phyloP scores from a whole-genome alignment of 2,797 vertebrate species.

The Loris lydekkerianus region DNA sequence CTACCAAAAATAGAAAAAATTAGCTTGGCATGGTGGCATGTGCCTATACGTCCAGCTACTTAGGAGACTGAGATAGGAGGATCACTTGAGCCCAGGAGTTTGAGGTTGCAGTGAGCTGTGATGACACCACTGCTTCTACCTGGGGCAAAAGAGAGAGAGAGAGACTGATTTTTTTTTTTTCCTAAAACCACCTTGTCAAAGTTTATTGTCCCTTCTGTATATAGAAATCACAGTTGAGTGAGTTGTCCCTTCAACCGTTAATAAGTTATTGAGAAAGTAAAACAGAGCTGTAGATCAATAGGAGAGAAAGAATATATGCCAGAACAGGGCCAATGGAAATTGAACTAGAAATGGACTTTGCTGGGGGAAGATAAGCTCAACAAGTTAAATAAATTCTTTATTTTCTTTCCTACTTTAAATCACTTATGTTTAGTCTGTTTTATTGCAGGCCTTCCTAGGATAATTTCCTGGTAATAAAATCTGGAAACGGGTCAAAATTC shows the following conservation, averaged over 20 bases:
- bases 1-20: no score
- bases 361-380: not conserved
- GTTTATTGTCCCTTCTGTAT: not conserved
- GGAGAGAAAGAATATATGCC: not conserved
- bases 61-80: no score
- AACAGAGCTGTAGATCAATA: conserved; percentile 31
- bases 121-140: no score
- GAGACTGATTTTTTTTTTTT: not conserved
- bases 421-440: not conserved
- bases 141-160: no score
- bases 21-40: no score
- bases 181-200: conserved; percentile 32
- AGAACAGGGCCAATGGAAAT: not conserved
- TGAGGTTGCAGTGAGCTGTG: no score
- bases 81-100: no score
- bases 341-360: conserved; percentile 1
- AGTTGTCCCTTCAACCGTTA: not conserved
- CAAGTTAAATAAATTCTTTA: conserved; percentile 16
- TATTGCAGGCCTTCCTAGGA: not conserved
- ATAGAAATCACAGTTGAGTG: not conserved
- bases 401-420: not conserved
- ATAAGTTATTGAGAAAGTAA: conserved; percentile 14
- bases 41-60: no score
- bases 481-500: conserved; percentile 16
- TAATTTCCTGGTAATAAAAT: not conserved